phyloP scores from a whole-genome alignment of 2,888 invertebrate genomes.

The Nomada ferruginata region DNA sequence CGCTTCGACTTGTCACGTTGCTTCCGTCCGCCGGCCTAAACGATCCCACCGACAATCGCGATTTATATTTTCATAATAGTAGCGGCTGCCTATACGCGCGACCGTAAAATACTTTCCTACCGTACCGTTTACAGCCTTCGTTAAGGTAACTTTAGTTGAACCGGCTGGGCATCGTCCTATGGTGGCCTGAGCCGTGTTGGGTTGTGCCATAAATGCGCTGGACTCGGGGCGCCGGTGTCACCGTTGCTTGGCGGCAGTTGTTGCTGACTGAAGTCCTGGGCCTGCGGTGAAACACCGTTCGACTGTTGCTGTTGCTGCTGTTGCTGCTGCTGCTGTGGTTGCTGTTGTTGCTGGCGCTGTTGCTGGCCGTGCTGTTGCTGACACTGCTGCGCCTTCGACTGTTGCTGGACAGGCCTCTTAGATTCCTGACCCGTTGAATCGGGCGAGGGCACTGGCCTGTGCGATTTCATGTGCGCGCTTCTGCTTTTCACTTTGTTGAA shows the following conservation, averaged over 20 bases:
- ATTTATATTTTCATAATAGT: not conserved
- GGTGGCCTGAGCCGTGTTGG: constrained; percentile 83
- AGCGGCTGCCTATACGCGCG: constrained; percentile 58
- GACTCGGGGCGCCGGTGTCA: constrained; percentile 75
- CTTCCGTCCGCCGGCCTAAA: constrained; percentile 8
- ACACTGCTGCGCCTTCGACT: constrained; percentile 65
- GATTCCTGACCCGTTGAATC: constrained; percentile 91
- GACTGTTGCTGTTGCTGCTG: constrained; percentile 69
- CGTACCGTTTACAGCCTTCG: constrained; percentile 80
- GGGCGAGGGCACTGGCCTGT: constrained; percentile 90
- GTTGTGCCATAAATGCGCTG: constrained; percentile 82
- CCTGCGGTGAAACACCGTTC: constrained; percentile 63
- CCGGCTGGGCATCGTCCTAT: constrained; percentile 79
- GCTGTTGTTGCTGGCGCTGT: constrained; percentile 75
- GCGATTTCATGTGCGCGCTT: constrained; percentile 99
- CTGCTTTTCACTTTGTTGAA: constrained; percentile 99
- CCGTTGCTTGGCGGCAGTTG: constrained; percentile 72
- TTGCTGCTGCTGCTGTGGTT: constrained; percentile 65
- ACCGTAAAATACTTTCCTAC: constrained; percentile 67
- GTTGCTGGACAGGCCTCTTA: constrained; percentile 83
- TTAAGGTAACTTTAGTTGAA: constrained; percentile 82
- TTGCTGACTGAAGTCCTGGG: constrained; percentile 75
- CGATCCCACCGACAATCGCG: constrained; percentile 45
- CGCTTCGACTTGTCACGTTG: constrained; percentile 1
- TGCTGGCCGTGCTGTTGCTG: constrained; percentile 70